A percentile compares a stretch with the other conserved stretches of the same genome.
Conservation (phyloP, 1,140 invertebrate species). For the Harpegnathos saltator region DNA sequence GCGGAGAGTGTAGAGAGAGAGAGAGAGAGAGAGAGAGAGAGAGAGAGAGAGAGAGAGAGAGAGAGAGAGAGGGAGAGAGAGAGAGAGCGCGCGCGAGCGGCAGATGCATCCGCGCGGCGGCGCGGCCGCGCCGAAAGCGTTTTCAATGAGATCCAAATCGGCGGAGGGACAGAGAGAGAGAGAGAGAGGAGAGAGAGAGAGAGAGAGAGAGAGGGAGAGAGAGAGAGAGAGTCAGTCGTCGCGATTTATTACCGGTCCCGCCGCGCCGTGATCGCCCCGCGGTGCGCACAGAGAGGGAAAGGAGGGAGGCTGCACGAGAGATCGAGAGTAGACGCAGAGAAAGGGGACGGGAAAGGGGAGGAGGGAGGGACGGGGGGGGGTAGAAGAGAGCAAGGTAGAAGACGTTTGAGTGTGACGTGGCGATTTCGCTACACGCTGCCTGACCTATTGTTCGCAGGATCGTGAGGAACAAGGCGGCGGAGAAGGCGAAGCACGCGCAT, state of each 20-base stretch:
- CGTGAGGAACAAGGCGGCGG: constrained; percentile 97
- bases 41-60: no score
- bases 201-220: no score
- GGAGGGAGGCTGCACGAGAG: no score
- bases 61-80: no score
- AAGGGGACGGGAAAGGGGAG: no score
- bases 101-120: constrained; percentile 11
- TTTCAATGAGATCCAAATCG: constrained; percentile 42
- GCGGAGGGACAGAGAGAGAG: no score
- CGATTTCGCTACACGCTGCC: constrained; percentile 28
- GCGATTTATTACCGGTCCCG: constrained; percentile 34
- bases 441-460: constrained; percentile 89
- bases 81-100: no score
- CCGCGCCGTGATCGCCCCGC: neutral
- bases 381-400: neutral
- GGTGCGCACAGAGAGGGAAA: no score
- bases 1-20: no score
- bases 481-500: constrained; percentile 97
- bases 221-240: no score
- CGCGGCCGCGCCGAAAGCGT: constrained; percentile 27
- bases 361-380: neutral
- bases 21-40: no score
- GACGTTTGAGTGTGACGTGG: constrained; percentile 15
- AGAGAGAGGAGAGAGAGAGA: no score
- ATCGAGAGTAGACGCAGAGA: neutral